These are phyloP conservation scores for Prosapia bicincta DNA, from an alignment of 2,888 invertebrate genomes.

Conservation along the genomic window DNA sequence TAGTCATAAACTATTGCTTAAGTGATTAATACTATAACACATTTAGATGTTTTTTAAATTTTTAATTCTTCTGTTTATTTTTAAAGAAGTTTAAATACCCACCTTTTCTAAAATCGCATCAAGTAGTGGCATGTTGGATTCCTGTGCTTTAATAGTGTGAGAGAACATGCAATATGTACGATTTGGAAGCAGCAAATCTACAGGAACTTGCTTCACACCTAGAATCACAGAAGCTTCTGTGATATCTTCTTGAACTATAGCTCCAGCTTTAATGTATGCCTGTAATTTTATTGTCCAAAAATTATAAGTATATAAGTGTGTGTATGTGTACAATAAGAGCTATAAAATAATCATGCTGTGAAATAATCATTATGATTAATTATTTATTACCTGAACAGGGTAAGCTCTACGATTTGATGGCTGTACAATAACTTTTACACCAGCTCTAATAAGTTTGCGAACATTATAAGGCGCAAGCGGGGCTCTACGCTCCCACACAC, in stretches of 20 bases:
- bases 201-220: constrained; percentile 91
- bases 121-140: constrained; percentile 94
- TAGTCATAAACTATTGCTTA: too few relatives aligned
- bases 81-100: constrained; percentile 28
- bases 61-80: too few relatives aligned
- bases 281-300: too few relatives aligned
- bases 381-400: constrained; percentile 93
- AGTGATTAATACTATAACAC: too few relatives aligned
- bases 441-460: constrained; percentile 76
- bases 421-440: constrained; percentile 94
- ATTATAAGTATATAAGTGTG: too few relatives aligned
- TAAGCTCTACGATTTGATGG: constrained; percentile 97
- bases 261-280: constrained; percentile 91
- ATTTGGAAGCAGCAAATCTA: constrained; percentile 87
- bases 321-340: too few relatives aligned
- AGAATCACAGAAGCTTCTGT: constrained; percentile 95
- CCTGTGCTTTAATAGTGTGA: constrained; percentile 99
- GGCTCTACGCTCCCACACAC: constrained; percentile 94
- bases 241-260: constrained; percentile 92
- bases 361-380: too few relatives aligned
- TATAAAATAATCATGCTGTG: too few relatives aligned
- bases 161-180: constrained; percentile 99
- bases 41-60: too few relatives aligned
- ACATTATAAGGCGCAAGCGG: constrained; percentile 93
- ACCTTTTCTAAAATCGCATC: constrained; percentile 93